Conservation (phyloP, 1,140 invertebrate species). For the Eciton burchellii region DNA sequence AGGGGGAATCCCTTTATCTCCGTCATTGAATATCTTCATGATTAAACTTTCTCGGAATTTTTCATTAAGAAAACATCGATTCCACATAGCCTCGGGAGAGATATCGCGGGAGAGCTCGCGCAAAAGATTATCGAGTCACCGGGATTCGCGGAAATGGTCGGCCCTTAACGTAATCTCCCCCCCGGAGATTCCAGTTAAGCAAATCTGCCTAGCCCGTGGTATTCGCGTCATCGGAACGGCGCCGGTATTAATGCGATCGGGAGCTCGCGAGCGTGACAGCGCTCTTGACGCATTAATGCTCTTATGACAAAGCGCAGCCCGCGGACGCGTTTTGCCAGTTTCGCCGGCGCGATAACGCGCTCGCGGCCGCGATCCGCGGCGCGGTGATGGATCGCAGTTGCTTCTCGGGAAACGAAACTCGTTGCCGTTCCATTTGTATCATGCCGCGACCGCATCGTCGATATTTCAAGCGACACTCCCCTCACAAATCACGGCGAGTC, state of each 20-base stretch:
- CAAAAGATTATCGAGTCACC: neutral
- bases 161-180: constrained; percentile 22
- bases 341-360: constrained; percentile 46
- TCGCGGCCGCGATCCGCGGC: constrained; percentile 50
- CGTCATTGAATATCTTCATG: neutral
- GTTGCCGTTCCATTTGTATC: constrained; percentile 49
- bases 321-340: constrained; percentile 43
- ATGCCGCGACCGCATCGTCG: constrained; percentile 45
- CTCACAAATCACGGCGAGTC: constrained; percentile 37
- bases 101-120: neutral
- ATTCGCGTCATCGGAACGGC: constrained; percentile 28
- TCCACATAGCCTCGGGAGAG: neutral
- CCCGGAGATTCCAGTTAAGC: too few relatives aligned
- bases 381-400: constrained; percentile 56
- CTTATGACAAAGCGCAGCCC: constrained; percentile 29
- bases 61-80: constrained; percentile 10
- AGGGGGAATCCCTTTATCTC: neutral
- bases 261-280: constrained; percentile 41
- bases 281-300: constrained; percentile 35
- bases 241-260: constrained; percentile 56
- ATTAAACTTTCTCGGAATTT: neutral
- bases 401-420: constrained; percentile 39
- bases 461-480: constrained; percentile 32
- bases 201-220: constrained; percentile 23
- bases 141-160: neutral